Conservation (phyloP, 2,888 invertebrate genomes). For the Ditula angustiorana region DNA sequence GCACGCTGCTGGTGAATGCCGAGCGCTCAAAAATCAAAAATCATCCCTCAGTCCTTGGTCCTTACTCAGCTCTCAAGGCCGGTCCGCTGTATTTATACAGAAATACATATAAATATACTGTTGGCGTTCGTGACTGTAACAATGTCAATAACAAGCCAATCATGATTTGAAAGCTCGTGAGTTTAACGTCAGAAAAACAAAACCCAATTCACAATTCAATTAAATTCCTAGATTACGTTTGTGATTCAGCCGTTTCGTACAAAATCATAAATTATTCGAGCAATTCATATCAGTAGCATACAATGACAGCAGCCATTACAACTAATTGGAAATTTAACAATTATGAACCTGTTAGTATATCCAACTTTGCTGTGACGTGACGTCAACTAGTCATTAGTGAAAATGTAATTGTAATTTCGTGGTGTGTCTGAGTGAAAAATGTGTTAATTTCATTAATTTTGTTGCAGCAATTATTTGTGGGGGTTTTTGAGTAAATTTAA, state of each 20-base stretch:
- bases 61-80: too few relatives aligned
- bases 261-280: not conserved
- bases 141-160: too few relatives aligned
- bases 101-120: too few relatives aligned
- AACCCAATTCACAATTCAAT: not conserved
- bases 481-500: too few relatives aligned
- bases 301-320: slow-evolving; percentile 1
- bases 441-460: not conserved
- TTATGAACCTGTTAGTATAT: not conserved
- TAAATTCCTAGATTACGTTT: not conserved
- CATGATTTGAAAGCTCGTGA: not conserved
- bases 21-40: too few relatives aligned
- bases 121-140: not conserved
- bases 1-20: too few relatives aligned
- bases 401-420: not conserved
- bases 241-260: not conserved
- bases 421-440: not conserved
- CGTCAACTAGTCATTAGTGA: not conserved
- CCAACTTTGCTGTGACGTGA: not conserved
- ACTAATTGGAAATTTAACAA: slow-evolving; percentile 9
- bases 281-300: not conserved
- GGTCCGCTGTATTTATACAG: too few relatives aligned
- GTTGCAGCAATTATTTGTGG: not conserved
- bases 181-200: not conserved
- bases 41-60: too few relatives aligned